These are phyloP conservation scores for Drosophila algonquin DNA, from an alignment of 2,888 invertebrate species.

Conservation along the genomic window DNA sequence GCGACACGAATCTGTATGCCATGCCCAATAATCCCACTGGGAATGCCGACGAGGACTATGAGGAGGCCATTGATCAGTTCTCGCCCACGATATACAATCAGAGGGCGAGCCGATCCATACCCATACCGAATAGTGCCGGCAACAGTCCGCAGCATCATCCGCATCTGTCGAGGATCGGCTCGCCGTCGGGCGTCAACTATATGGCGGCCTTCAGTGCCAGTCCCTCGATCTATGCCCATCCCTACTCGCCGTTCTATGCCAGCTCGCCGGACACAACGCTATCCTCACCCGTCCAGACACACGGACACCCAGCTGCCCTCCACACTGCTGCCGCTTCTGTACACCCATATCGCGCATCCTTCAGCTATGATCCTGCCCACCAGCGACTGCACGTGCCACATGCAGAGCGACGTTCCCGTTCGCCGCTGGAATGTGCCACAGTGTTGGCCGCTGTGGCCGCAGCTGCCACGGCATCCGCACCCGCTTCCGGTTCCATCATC, in stretches of 20 bases:
- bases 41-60: constrained; percentile 57
- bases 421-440: constrained; percentile 71
- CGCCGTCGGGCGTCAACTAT: constrained; percentile 2
- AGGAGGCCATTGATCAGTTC: constrained; percentile 78
- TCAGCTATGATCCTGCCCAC: constrained; percentile 80
- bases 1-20: constrained; percentile 53
- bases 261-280: constrained; percentile 72
- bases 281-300: constrained; percentile 32
- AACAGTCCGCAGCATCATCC: constrained; percentile 75
- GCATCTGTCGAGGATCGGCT: too few species aligned
- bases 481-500: constrained; percentile 35
- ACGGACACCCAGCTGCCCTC: background rate
- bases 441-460: constrained; percentile 63
- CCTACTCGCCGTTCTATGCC: constrained; percentile 80
- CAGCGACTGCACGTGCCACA: constrained; percentile 69
- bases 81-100: constrained; percentile 76
- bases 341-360: constrained; percentile 49
- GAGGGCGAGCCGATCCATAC: constrained; percentile 76
- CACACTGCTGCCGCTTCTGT: background rate
- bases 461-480: constrained; percentile 49
- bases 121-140: constrained; percentile 71
- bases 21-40: background rate
- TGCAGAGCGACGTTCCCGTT: constrained; percentile 45
- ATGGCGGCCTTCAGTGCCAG: constrained; percentile 75
- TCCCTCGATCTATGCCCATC: constrained; percentile 67